These are phyloP conservation scores for Pogonocichla stellata DNA, from an alignment of 2,113 vertebrate species.

Conservation along the genomic window DNA sequence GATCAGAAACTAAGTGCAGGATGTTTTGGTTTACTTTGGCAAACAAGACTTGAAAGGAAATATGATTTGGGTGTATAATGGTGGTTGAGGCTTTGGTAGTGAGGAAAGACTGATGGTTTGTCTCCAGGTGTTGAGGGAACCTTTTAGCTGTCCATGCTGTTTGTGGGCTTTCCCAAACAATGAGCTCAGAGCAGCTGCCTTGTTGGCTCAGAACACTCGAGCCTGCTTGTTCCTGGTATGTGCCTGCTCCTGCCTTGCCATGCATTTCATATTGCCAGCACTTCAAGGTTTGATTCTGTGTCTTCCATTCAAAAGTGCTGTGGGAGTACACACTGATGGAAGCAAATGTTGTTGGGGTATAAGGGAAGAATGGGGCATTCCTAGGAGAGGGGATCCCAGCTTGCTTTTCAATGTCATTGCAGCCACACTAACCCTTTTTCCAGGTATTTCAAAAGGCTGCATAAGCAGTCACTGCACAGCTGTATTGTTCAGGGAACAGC, in stretches of 20 bases:
- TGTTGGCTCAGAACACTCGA: not conserved
- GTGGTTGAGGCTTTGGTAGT: not conserved
- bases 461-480: not conserved
- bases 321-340: not conserved
- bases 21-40: not conserved
- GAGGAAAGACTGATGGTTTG: not conserved
- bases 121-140: not conserved
- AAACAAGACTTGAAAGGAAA: not conserved
- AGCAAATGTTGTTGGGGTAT: not conserved
- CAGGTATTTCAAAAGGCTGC: not conserved
- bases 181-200: not conserved
- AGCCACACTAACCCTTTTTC: not conserved
- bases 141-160: not conserved
- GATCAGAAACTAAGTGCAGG: not conserved
- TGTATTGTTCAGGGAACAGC: not conserved
- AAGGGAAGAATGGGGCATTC: accelerated
- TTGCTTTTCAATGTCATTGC: not conserved
- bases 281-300: not conserved
- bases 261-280: not conserved
- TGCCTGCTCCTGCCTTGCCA: not conserved
- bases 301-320: not conserved
- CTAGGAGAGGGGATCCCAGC: not conserved
- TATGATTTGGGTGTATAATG: not conserved
- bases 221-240: not conserved
- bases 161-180: not conserved